Percentiles rank a stretch among this genome's conserved stretches.
Conservation (phyloP, 2,113 vertebrate genomes). For the Protobothrops flavoviridis region DNA sequence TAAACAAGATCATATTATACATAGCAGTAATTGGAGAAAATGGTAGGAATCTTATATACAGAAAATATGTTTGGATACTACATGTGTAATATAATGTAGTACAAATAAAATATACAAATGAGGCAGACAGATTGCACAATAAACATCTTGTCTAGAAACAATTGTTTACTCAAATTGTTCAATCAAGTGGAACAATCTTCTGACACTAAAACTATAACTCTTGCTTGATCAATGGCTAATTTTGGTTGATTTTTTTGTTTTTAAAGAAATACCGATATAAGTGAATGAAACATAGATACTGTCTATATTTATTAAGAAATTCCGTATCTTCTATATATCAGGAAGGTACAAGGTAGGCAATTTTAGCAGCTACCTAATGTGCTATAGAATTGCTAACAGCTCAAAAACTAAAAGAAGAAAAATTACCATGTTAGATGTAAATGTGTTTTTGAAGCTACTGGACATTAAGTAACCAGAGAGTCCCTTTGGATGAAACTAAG, state of each 20-base stretch:
- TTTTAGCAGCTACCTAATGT: slow-evolving; percentile 12
- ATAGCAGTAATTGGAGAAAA: not conserved
- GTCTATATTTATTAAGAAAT: not conserved
- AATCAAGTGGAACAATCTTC: slow-evolving; percentile 24
- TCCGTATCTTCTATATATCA: not conserved
- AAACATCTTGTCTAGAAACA: not conserved
- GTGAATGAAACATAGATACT: not conserved
- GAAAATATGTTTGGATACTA: not conserved
- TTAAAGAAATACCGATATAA: not conserved
- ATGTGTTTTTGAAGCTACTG: slow-evolving; percentile 42
- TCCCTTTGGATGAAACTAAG: slow-evolving; percentile 31
- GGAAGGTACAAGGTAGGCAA: slow-evolving; percentile 8
- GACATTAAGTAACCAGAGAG: slow-evolving; percentile 43
- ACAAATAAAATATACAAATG: not conserved
- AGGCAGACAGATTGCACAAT: not conserved
- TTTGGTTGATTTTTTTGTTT: not conserved
- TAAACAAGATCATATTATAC: not conserved
- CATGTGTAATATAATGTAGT: too few species aligned
- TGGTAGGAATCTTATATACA: not conserved
- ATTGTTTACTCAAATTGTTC: not conserved
- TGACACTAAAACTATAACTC: not conserved
- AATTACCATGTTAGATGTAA: slow-evolving; percentile 5
- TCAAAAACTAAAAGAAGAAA: slow-evolving; percentile 3
- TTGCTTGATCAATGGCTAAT: not conserved
- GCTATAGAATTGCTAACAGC: not conserved